phyloP scores from a whole-genome alignment of 2,113 vertebrate species.

The Pampusana beccarii region DNA sequence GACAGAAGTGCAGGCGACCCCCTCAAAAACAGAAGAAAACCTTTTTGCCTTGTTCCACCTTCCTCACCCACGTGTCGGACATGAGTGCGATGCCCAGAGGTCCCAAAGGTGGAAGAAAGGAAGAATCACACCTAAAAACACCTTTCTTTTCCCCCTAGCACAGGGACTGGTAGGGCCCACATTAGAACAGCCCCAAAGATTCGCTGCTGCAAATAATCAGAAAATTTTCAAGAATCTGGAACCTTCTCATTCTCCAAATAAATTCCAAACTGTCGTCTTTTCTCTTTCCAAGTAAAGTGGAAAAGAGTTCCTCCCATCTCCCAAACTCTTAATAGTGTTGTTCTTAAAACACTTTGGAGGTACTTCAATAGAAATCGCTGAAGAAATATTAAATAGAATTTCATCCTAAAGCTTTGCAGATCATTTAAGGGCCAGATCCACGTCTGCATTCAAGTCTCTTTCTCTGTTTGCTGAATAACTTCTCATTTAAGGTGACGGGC shows the following conservation, averaged over 20 bases:
- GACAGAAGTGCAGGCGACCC: background rate
- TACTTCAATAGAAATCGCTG: conserved; percentile 9
- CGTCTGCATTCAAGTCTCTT: background rate
- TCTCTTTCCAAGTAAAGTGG: conserved; percentile 14
- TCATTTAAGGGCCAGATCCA: background rate
- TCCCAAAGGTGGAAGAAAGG: background rate
- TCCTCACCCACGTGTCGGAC: background rate
- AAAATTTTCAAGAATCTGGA: conserved; percentile 13
- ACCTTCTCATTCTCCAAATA: background rate
- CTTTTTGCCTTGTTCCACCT: background rate
- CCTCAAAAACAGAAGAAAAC: background rate
- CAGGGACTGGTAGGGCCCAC: background rate
- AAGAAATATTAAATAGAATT: background rate
- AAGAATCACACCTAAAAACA: background rate
- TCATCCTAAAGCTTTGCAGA: background rate
- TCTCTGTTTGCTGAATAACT: background rate
- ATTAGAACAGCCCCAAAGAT: background rate
- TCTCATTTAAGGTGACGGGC: background rate
- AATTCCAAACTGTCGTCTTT: conserved; percentile 24
- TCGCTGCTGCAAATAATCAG: conserved; percentile 22
- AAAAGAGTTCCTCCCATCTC: conserved; percentile 25
- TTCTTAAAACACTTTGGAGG: conserved; percentile 17
- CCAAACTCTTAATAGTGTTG: background rate
- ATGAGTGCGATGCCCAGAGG: fast-evolving
- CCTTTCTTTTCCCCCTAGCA: background rate